Base-by-base conservation (phyloP, 2,888 invertebrate species). In the Ennomos fuscantarius region DNA sequence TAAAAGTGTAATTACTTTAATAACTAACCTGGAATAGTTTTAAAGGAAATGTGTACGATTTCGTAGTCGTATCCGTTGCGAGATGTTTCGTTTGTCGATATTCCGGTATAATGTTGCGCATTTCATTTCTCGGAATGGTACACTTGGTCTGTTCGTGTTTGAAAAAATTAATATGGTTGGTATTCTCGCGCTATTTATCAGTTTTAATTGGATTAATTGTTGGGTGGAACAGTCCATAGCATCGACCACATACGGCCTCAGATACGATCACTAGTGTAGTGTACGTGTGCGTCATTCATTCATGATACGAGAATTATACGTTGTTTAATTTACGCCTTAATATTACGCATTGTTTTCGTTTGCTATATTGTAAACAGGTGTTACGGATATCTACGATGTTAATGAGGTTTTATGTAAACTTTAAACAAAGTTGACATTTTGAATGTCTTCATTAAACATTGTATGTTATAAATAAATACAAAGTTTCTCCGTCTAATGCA, bases 131-230 rank as follows among this genome's bases (percentile, higher is more conserved):
- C 54, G 58, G 70, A 71, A 74, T 63, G 71, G 70, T 6, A 74
- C 72, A 74, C 58, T 55, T 65, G 59, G 64, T 53, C 55, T 55
- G 46, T 65, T 62, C 69, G 69, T 74, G 73, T 70, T 69, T 39
- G 2, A 47, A 72, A 70, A 72, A 72, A 72, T 68, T 65, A 68
- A 64, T 65, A 69, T 66, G 63, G 68, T 63, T 65, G 63, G 59
- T 69, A 69, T 75, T 75, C 72, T 66, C 69, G 70, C 62, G 70
- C 73, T 76, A 74, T 72, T 78, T 78, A 76, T 75, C 73, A 68
- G 65, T 70, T 79, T 82, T 84, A 86, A 87, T 86, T 85, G 82
- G 72, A 68, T 76, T 86, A 86, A 89, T 87, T 86, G 81, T 73
- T 74, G 84, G 83, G 79, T 71, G 81, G 80, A 73, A 74, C 79